phyloP scores from a whole-genome alignment of 2,888 invertebrate genomes.

The Neoscelio sp. region DNA sequence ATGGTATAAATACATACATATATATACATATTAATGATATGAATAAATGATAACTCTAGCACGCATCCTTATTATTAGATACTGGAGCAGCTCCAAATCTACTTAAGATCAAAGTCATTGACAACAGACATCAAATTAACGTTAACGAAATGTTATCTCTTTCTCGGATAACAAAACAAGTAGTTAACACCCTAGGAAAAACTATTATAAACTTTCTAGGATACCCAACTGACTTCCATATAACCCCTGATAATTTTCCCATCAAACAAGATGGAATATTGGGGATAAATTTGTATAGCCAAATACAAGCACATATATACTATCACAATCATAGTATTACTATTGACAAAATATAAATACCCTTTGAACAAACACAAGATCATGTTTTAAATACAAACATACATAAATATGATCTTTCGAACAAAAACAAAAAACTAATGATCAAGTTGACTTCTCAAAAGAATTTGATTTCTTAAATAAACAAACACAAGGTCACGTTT shows the following conservation, averaged over 20 bases:
- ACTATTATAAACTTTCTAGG: neutral
- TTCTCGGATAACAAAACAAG: neutral
- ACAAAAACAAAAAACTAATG: too few species aligned
- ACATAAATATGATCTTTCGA: too few species aligned
- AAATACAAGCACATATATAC: neutral
- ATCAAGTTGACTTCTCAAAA: too few species aligned
- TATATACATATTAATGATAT: too few species aligned
- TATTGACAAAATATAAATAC: too few species aligned
- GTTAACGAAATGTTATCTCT: neutral
- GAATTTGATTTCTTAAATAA: too few species aligned
- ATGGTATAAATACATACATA: too few species aligned
- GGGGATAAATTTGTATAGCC: neutral
- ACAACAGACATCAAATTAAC: neutral
- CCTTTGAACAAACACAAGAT: too few species aligned
- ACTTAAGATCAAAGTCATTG: neutral
- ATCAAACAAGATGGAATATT: constrained; percentile 11
- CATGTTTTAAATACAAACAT: too few species aligned
- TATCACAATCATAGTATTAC: too few species aligned
- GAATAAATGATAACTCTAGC: too few species aligned
- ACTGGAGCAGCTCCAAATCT: constrained; percentile 8
- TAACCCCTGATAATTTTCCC: neutral
- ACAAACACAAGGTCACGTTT: too few species aligned
- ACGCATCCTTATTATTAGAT: neutral
- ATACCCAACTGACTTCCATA: neutral
- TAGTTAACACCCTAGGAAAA: neutral